Evolutionary conservation across 2,888 invertebrate species (phyloP), one percentile per base, ranked within the genome.

Genomic region (Ectemnius continuus): DNA sequence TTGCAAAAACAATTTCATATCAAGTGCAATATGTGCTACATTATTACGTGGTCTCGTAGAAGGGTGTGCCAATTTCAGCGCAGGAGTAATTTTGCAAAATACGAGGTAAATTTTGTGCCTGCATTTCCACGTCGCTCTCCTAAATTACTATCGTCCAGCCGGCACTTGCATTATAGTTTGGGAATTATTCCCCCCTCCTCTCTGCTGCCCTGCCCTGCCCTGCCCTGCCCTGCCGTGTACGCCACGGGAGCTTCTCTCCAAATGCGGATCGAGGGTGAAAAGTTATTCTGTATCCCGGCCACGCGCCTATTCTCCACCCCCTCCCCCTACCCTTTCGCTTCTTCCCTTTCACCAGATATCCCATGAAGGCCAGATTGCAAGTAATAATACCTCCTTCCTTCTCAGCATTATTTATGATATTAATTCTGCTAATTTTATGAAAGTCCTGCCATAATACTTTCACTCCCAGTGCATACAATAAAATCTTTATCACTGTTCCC

Each of bases 131-230:
- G 62, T 67, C 61, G 28, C 56, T 20, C 57, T 14, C 28, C 28
- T 47, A 67, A 70, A 74, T 72, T 72, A 74, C 63, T 67, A 67
- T 70, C 66, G 70, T 47, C 60, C 70, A 67, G 36, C 62, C 52
- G 52, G 63, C 56, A 56, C 67, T 67, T 62, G 56, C 61, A 52
- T 63, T 70, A 70, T 74, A 70, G 63, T 67, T 70, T 67, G 62
- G 52, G 52, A 78, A 78, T 78, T 74, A 78, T 71, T 73, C 70
- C 66, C 67, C 52, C n/a, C n/a, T n/a, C n/a, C n/a, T n/a, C n/a
- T n/a, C n/a, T n/a, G n/a, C n/a, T n/a, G n/a, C n/a, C n/a, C n/a
- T n/a, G n/a, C n/a, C n/a, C n/a, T n/a, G n/a, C n/a, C n/a, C n/a
- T n/a, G n/a, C n/a, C n/a, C n/a, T n/a, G n/a, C n/a, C n/a, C 20